Percentiles rank a stretch among this genome's conserved stretches.
Evolutionary conservation across 2,113 vertebrate genomes (phyloP).

Genomic region (Trichechus manatus): DNA sequence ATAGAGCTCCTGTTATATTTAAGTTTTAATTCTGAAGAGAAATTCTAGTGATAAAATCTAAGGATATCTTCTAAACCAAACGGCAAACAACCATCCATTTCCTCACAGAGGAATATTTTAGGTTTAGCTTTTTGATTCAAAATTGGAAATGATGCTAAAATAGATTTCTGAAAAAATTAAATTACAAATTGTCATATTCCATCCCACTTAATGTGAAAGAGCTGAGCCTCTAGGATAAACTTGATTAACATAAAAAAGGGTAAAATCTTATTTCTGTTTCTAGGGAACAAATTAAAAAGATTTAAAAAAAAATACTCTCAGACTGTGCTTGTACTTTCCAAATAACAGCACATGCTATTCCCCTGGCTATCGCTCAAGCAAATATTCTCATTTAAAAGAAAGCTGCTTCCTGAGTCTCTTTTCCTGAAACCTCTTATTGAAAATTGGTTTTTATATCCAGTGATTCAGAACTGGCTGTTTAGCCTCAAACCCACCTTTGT

Average conservation of each 20-base stretch:
- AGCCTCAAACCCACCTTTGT: constrained; percentile 6
- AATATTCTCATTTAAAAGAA: constrained; percentile 62
- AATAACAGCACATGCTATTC: constrained; percentile 42
- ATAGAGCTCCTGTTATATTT: constrained; percentile 53
- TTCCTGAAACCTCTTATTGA: constrained; percentile 21
- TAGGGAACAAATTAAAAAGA: constrained; percentile 67
- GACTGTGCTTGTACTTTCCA: constrained; percentile 40
- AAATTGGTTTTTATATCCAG: constrained; percentile 28
- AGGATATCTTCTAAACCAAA: constrained; percentile 73
- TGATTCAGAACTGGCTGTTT: constrained; percentile 18
- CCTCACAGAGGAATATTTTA: constrained; percentile 69
- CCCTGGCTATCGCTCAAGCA: constrained; percentile 31
- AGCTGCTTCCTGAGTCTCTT: constrained; percentile 41
- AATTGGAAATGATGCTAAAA: constrained; percentile 79
- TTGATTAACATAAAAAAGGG: constrained; percentile 74
- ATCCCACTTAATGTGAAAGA: constrained; percentile 74
- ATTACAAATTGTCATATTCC: constrained; percentile 78
- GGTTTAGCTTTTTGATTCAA: constrained; percentile 69
- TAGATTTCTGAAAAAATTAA: constrained; percentile 75
- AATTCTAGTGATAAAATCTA: constrained; percentile 64
- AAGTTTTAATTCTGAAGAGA: constrained; percentile 65
- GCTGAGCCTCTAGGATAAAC: constrained; percentile 77
- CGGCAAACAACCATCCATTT: constrained; percentile 75
- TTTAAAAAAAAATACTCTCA: not conserved
- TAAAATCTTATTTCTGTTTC: constrained; percentile 74